These are phyloP conservation scores for Syrphus vitripennis DNA, from an alignment of 2,888 invertebrate species.

Conservation along the genomic window DNA sequence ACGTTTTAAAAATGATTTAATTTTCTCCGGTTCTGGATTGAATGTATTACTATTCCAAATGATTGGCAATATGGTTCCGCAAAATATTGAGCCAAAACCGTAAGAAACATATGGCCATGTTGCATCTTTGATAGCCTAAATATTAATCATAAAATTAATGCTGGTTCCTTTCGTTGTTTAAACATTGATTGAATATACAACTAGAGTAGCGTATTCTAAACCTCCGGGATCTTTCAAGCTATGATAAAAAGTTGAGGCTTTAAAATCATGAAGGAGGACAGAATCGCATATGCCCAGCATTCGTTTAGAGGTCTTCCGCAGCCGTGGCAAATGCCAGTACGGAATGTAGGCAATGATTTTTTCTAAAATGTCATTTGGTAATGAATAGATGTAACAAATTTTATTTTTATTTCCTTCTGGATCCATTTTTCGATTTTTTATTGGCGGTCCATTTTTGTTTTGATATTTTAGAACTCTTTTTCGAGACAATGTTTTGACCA, in stretches of 20 bases:
- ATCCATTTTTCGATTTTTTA: neutral
- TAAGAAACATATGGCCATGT: slow-evolving; percentile 74
- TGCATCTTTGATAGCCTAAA: slow-evolving; percentile 73
- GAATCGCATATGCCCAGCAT: slow-evolving; percentile 73
- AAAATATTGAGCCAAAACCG: slow-evolving; percentile 74
- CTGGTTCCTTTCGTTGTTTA: neutral
- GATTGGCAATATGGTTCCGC: slow-evolving; percentile 74
- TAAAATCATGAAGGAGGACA: slow-evolving; percentile 74
- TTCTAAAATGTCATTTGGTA: slow-evolving; percentile 75
- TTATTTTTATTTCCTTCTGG: neutral
- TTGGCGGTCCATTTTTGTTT: neutral
- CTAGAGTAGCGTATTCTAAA: slow-evolving; percentile 73
- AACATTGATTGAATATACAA: slow-evolving; percentile 43
- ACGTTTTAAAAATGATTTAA: slow-evolving; percentile 74
- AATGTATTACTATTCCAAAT: slow-evolving; percentile 72
- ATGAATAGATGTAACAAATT: slow-evolving; percentile 64
- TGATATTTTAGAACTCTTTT: neutral
- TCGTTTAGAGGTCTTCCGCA: slow-evolving; percentile 74
- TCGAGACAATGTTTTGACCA: neutral
- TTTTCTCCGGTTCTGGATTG: slow-evolving; percentile 67
- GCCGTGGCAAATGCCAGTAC: slow-evolving; percentile 75
- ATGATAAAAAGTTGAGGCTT: slow-evolving; percentile 66
- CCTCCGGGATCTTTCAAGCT: slow-evolving; percentile 52
- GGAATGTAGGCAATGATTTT: slow-evolving; percentile 74
- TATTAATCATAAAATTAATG: neutral